Percentiles rank a stretch among this genome's conserved stretches.
These are phyloP conservation scores for Steinernema feltiae DNA, from an alignment of 1,140 invertebrate genomes.

Conservation along the genomic window DNA sequence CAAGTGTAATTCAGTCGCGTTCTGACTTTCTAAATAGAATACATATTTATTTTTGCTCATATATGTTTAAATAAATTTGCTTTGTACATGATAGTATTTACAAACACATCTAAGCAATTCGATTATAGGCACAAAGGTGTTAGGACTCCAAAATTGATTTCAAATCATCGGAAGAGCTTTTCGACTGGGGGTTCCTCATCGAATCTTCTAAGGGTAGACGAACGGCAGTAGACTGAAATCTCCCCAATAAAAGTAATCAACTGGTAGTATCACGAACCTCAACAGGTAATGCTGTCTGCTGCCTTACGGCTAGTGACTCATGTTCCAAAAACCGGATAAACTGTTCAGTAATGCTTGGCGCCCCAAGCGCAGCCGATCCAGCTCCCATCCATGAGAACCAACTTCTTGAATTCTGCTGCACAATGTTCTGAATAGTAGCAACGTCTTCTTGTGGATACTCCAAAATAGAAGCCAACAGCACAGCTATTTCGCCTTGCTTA, in stretches of 20 bases:
- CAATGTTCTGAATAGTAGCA: neutral
- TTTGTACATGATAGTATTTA: too few species aligned
- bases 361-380: neutral
- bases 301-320: neutral
- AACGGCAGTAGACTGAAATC: neutral
- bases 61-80: too few species aligned
- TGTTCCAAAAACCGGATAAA: neutral
- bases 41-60: too few species aligned
- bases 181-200: neutral
- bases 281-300: neutral
- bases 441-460: conserved; percentile 34
- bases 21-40: too few species aligned
- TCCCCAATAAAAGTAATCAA: neutral
- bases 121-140: too few species aligned
- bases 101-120: too few species aligned
- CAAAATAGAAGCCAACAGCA: conserved; percentile 30
- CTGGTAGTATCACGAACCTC: neutral
- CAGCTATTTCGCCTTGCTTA: conserved; percentile 31
- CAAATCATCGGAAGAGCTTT: neutral
- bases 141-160: neutral
- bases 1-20: too few species aligned
- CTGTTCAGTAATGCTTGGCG: neutral
- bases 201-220: neutral
- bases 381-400: neutral
- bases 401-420: neutral